Evolutionary conservation across 2,113 vertebrate species (phyloP), one percentile per base, ranked within the genome.

Genomic region (Cygnus atratus): DNA sequence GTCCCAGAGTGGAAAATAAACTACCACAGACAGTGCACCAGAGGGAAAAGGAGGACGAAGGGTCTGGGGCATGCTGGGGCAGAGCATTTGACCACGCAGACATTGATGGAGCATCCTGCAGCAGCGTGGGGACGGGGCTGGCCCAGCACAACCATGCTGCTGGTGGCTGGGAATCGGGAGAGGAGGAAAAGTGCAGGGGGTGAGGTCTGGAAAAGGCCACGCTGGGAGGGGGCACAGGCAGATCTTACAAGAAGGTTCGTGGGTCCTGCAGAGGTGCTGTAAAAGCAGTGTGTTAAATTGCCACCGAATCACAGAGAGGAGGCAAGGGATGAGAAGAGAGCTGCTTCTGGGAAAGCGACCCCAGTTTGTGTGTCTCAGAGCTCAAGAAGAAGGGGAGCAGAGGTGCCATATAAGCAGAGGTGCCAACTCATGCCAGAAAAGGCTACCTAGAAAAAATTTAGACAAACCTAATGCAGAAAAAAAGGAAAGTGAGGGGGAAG

Each of bases 101-200:
- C 19, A 8, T 59, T 0, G 44, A 3, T 31, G 82, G 82, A 80
- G 44, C 26, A n/a, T 54, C 61, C 44, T 20, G 8, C 48, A 21
- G 41, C 55, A 59, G 73, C 55, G 13, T 2, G 3, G 54, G 22
- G 71, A 73, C 0, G 0, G 0, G 2, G 6, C 37, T 25, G 63
- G 2, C 28, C 70, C 75, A 3, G 39, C 13, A 39, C 28, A 9
- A 1, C 55, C n/a, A n/a, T 0, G 0, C 58, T 22, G 58, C 37
- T 6, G 33, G n/a, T 8, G 33, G 29, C 20, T 13, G 26, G 8
- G 29, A 65, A 13, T 26, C 33, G 12, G 33, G 24, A 80, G 37
- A 21, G 25, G 13, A 54, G 58, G 46, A 29, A 50, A 21, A 2
- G 0, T 8, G 18, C 46, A 58, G 48, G 20, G 20, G 43, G 14